Evolutionary conservation across 2,888 invertebrate genomes (phyloP).

Genomic region (Sphaerophoria taeniata): DNA sequence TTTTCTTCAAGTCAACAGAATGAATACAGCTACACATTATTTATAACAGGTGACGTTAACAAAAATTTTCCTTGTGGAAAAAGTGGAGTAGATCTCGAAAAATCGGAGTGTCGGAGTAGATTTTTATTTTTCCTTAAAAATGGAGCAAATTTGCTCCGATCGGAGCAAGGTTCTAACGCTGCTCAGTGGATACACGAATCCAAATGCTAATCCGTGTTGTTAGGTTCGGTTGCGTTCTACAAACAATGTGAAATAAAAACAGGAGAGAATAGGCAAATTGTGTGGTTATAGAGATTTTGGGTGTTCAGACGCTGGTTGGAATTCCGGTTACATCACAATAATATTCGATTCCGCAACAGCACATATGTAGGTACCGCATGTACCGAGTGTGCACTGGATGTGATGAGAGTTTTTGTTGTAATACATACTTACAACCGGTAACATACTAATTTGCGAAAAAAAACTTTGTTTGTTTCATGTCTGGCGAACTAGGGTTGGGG

Average conservation of each 20-base stretch:
- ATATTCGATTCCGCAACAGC: constrained; percentile 23
- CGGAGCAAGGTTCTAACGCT: no score
- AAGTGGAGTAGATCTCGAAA: no score
- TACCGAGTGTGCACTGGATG: background rate
- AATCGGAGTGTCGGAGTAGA: no score
- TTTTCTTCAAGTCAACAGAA: no score
- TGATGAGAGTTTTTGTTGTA: constrained; percentile 12
- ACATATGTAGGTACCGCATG: constrained; percentile 11
- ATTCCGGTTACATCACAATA: constrained; percentile 35
- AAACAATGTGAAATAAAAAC: constrained; percentile 44
- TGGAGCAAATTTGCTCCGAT: no score
- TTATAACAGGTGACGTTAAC: no score
- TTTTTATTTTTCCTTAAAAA: no score
- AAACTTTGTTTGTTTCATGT: background rate
- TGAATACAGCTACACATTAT: no score
- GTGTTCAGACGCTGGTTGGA: constrained; percentile 19
- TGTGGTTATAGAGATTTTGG: constrained; percentile 51
- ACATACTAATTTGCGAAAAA: constrained; percentile 35
- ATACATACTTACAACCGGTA: constrained; percentile 8
- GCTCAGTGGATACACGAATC: constrained; percentile 47
- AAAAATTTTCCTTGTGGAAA: no score
- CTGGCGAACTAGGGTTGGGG: background rate
- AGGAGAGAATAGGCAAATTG: constrained; percentile 65
- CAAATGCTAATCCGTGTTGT: constrained; percentile 7
- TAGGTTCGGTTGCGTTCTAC: background rate